Percentiles rank a stretch among this genome's conserved stretches.
Conservation (phyloP, 2,888 invertebrate genomes). For the Leptinotarsa peninsularis region DNA sequence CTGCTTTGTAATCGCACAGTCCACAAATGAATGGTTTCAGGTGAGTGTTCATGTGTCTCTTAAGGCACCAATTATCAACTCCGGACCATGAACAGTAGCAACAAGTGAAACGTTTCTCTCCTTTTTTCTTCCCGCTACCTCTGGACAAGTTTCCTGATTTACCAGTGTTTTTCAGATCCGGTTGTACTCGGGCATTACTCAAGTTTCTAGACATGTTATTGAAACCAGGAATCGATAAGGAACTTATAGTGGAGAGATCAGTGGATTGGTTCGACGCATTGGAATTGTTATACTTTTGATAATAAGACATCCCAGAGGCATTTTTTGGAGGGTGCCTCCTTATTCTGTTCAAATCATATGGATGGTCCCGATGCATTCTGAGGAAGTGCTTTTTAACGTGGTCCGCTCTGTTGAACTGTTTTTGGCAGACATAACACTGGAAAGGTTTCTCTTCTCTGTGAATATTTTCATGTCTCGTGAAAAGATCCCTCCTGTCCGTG, state of each 20-base stretch:
- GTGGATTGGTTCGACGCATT: slow-evolving; percentile 54
- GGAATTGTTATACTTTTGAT: slow-evolving; percentile 65
- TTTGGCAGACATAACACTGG: slow-evolving; percentile 91
- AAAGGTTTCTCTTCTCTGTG: slow-evolving; percentile 94
- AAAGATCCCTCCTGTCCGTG: slow-evolving; percentile 90
- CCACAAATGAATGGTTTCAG: slow-evolving; percentile 92
- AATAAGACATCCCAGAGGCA: slow-evolving; percentile 69
- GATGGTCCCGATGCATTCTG: slow-evolving; percentile 91
- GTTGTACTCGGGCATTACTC: slow-evolving; percentile 50
- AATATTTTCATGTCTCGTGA: slow-evolving; percentile 92
- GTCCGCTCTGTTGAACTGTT: slow-evolving; percentile 93
- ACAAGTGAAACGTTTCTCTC: slow-evolving; percentile 73
- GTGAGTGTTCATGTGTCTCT: slow-evolving; percentile 92
- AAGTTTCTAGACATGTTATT: slow-evolving; percentile 56
- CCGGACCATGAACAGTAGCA: slow-evolving; percentile 94
- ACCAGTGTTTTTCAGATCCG: slow-evolving; percentile 54
- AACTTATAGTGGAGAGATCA: slow-evolving; percentile 55
- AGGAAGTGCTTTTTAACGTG: slow-evolving; percentile 95
- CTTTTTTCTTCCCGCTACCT: slow-evolving; percentile 62
- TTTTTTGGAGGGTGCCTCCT: slow-evolving; percentile 74
- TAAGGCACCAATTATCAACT: slow-evolving; percentile 93
- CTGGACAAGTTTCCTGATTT: slow-evolving; percentile 55
- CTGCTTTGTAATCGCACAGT: slow-evolving; percentile 93
- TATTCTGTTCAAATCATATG: slow-evolving; percentile 87
- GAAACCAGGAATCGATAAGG: slow-evolving; percentile 61